Evolutionary conservation across 2,888 invertebrate species (phyloP).

Genomic region (Nudaria mundana): DNA sequence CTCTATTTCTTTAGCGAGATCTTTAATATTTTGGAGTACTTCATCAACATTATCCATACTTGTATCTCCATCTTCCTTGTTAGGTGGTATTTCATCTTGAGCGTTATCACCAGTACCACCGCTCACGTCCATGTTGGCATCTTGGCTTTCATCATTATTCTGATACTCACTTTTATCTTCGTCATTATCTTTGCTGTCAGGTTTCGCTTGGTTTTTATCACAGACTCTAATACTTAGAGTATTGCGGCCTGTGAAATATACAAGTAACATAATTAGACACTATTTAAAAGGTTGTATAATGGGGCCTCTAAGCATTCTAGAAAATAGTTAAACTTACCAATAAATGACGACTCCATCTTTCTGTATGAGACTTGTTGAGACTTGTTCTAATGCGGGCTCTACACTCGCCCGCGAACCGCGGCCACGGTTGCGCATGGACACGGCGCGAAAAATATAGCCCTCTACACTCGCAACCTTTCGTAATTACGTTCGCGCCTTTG

Average conservation of each 20-base stretch:
- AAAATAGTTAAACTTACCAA: conserved; percentile 43
- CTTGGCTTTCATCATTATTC: neutral
- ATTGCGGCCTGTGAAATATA: conserved; percentile 35
- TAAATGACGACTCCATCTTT: no score
- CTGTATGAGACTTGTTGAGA: no score
- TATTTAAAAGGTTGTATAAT: neutral
- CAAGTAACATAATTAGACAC: neutral
- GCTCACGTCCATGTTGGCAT: conserved; percentile 6
- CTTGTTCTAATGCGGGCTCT: no score
- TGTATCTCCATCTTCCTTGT: neutral
- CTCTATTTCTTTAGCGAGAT: neutral
- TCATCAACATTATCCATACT: neutral
- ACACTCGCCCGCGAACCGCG: no score
- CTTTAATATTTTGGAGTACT: neutral
- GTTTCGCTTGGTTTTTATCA: conserved; percentile 23
- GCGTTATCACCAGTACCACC: conserved; percentile 1
- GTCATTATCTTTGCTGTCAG: neutral
- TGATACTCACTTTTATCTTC: neutral
- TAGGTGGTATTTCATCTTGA: neutral
- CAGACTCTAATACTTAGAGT: conserved; percentile 46
- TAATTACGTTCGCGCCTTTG: no score
- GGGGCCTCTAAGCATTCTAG: no score
- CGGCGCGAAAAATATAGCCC: no score
- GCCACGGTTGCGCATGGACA: no score
- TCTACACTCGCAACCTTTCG: no score